Evolutionary conservation across 64 coral and sea anemone genomes (phyloP).

Genomic region (Stichodactyla mertensii): DNA sequence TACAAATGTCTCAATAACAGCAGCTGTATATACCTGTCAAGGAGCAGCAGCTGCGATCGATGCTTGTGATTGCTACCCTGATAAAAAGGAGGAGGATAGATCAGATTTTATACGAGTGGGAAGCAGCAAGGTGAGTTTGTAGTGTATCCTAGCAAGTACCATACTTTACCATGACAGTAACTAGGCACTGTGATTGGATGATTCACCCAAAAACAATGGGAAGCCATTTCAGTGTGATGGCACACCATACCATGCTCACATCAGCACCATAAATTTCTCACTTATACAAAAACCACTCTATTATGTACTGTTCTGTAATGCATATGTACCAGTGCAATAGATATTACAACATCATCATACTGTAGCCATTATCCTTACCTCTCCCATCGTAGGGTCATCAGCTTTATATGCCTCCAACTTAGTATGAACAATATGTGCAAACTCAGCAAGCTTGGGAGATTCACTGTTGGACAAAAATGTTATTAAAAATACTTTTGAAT

Average conservation of each 20-base stretch:
- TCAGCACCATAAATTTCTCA: too few relatives aligned
- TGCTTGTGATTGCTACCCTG: constrained; percentile 69
- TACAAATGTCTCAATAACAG: too few relatives aligned
- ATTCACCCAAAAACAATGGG: too few relatives aligned
- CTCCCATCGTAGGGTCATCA: constrained; percentile 90
- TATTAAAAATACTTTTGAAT: constrained; percentile 13
- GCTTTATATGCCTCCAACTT: constrained; percentile 92
- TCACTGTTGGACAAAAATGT: constrained; percentile 12
- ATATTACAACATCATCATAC: not conserved
- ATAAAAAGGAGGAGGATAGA: not conserved
- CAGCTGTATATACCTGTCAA: constrained; percentile 63
- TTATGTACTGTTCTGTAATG: too few relatives aligned
- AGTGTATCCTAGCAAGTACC: too few relatives aligned
- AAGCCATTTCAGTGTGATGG: too few relatives aligned
- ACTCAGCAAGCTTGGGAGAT: constrained; percentile 42
- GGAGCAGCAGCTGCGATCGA: constrained; percentile 77
- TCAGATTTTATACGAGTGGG: not conserved
- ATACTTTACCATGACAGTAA: too few relatives aligned
- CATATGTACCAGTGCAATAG: too few relatives aligned
- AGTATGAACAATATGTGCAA: constrained; percentile 72
- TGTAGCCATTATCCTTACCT: constrained; percentile 43
- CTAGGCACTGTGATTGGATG: too few relatives aligned
- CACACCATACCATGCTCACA: too few relatives aligned
- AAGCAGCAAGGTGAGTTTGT: not conserved
- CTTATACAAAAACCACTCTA: too few relatives aligned